Evolutionary conservation across 23 tunicate genomes (phyloP).

Genomic region (Styela clava): DNA sequence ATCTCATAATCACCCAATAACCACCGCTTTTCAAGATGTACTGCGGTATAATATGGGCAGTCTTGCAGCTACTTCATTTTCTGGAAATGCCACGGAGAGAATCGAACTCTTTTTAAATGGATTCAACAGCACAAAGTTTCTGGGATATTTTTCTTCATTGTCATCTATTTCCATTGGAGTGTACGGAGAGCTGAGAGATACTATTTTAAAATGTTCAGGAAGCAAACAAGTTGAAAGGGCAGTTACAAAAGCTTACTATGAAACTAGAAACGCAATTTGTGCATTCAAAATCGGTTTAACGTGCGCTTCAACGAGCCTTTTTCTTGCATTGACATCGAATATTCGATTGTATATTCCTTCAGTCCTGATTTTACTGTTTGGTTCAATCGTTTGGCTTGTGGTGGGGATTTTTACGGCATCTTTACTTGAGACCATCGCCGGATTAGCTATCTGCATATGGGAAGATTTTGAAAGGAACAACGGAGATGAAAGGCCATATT

Average conservation of each 20-base stretch:
- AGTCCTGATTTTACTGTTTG: slow-evolving; percentile 13
- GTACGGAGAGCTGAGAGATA: slow-evolving; percentile 38
- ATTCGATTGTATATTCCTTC: slow-evolving; percentile 1
- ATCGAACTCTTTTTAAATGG: background rate
- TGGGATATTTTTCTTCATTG: slow-evolving; percentile 33
- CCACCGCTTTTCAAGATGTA: slow-evolving; percentile 18
- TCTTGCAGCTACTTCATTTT: slow-evolving; percentile 37
- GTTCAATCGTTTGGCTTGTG: slow-evolving; percentile 12
- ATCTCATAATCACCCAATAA: slow-evolving; percentile 34
- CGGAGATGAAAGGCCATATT: slow-evolving; percentile 33
- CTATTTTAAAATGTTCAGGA: slow-evolving; percentile 28
- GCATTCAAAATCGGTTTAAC: slow-evolving; percentile 18
- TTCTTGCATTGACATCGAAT: background rate
- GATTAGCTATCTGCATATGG: slow-evolving; percentile 44
- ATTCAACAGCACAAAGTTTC: background rate
- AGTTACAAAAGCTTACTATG: background rate
- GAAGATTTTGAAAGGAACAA: slow-evolving; percentile 58
- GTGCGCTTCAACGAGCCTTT: background rate
- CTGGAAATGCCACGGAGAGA: slow-evolving; percentile 7
- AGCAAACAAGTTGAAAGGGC: too few relatives aligned
- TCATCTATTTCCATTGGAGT: slow-evolving; percentile 57
- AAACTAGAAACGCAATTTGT: background rate
- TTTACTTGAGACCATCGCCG: slow-evolving; percentile 25
- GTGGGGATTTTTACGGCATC: slow-evolving; percentile 38
- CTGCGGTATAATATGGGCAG: slow-evolving; percentile 58